Base-by-base conservation (phyloP, 2,113 vertebrate genomes). In the Chroicocephalus ridibundus region DNA sequence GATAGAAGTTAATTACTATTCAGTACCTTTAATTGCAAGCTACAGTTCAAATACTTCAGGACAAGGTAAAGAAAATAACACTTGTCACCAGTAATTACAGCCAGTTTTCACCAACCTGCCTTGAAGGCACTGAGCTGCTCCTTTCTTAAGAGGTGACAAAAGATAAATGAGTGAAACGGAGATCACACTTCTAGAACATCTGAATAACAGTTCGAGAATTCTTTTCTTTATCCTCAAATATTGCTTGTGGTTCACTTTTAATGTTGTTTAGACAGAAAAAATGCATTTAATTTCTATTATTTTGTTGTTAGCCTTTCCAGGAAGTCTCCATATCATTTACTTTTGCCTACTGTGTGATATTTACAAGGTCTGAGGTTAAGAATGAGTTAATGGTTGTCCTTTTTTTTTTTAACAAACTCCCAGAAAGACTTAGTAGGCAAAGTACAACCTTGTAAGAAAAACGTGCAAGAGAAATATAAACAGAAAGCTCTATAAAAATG, bases 51-150 rank as follows among this genome's bases (percentile, higher is more conserved):
- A 96, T 75, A 86, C 55, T 89, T 75, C 57, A 60, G 57, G 69
- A 91, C 65, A 91, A 95, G 27, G 68, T 72, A 96, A 96, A 96
- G 77, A 70, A 91, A 95, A 85, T 89, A 96, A 89, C 74, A 82
- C 61, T 87, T 95, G 78, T 89, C 89, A 94, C 87, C 40, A 57
- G 49, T 88, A 96, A 95, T 94, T 95, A 81, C 42, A 74, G 29
- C 11, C 55, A 72, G 52, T 89, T 85, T 93, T 94, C 78, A 82
- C 89, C 44, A 93, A 47, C 65, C 65, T 85, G 16, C 27, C 49
- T 82, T 86, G n/a, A 85, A 89, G 69, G 57, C 31, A 76, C 27
- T 68, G 61, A 85, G 27, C 29, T 91, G 47, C 20, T 82, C 15
- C 46, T 84, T 89, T 95, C 20, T 75, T 49, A 87, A 85, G 84